Evolutionary conservation across 64 coral and sea anemone genomes (phyloP), one percentile per base, ranked within the genome.

Genomic region (Stichodactyla helianthus): DNA sequence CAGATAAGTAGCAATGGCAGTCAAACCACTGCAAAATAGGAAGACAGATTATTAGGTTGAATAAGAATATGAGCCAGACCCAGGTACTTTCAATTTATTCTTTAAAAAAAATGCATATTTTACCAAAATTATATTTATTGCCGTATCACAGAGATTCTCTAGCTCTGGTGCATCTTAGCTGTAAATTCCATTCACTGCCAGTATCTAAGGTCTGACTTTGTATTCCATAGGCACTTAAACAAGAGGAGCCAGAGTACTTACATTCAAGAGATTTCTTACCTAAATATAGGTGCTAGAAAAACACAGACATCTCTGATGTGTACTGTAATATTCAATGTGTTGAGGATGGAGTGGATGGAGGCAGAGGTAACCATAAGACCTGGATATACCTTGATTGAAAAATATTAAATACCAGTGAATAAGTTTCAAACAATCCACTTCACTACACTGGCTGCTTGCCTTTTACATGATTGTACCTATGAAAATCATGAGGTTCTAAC

Each of bases 291-390:
- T n/a, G 97, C 97, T 19, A 99, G 85, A 63, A 99, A 99, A 7
- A 99, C 97, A 86, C 97, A 99, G 35, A 95, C 86, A 88, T 99
- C 97, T 79, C 97, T 86, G 70, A 99, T 99, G 82, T 99, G 97
- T 18, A 99, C 97, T 44, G 97, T 99, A 53, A 99, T 86, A 59
- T 95, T 92, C 28, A 99, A 85, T 7, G 93, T 88, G 76, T 99
- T 99, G 0, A 99, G 86, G 56, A 95, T 78, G 71, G 89, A 91
- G 59, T 99, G 93, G 28, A 99, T 79, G 26, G 90, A 79, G 65
- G 97, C 97, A 82, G 97, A 99, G 14, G 97, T 99, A 17, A 99
- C 57, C 97, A 99, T 99, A 80, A 99, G 77, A 20, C 97, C 97
- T 62, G 97, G 97, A 51, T 95, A 99, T 18, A 99, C 97, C 97